These are phyloP conservation scores for Pyrocoelia pectoralis DNA, from an alignment of 2,888 invertebrate genomes.

Conservation along the genomic window DNA sequence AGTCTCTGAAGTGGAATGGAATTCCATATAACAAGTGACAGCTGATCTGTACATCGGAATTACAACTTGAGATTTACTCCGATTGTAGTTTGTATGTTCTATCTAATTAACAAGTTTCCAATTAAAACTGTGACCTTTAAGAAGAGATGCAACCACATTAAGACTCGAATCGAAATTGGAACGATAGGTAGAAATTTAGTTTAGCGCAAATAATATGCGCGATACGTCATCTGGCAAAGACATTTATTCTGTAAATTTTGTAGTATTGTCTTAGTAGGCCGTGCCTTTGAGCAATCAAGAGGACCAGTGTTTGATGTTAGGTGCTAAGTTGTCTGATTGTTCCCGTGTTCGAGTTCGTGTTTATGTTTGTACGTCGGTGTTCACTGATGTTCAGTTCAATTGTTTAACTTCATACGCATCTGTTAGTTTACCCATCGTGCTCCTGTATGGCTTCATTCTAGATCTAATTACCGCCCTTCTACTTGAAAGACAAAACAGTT, in stretches of 20 bases:
- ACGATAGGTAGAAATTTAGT: slow-evolving; percentile 7
- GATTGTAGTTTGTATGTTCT: slow-evolving; percentile 38
- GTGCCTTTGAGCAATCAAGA: slow-evolving; percentile 51
- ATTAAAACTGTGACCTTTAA: slow-evolving; percentile 23
- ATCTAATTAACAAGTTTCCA: slow-evolving; percentile 35
- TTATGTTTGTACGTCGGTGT: slow-evolving; percentile 51
- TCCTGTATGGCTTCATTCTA: slow-evolving; percentile 42
- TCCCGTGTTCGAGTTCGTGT: slow-evolving; percentile 47
- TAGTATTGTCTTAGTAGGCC: slow-evolving; percentile 42
- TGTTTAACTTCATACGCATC: slow-evolving; percentile 51
- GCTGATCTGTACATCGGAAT: slow-evolving; percentile 52
- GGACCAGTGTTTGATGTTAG: slow-evolving; percentile 51
- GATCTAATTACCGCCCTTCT: slow-evolving; percentile 40
- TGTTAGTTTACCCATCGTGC: slow-evolving; percentile 43
- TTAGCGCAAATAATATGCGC: slow-evolving; percentile 16
- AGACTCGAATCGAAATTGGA: neutral
- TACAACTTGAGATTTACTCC: slow-evolving; percentile 43
- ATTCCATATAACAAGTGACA: slow-evolving; percentile 54
- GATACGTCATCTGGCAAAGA: slow-evolving; percentile 30
- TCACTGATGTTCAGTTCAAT: slow-evolving; percentile 55
- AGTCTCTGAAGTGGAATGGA: slow-evolving; percentile 49
- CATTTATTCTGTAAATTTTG: slow-evolving; percentile 33
- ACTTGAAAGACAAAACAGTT: slow-evolving; percentile 32
- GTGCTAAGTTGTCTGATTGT: slow-evolving; percentile 53
- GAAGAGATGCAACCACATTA: neutral